Conservation (phyloP, 2,113 vertebrate genomes). For the Odontophorus gujanensis region DNA sequence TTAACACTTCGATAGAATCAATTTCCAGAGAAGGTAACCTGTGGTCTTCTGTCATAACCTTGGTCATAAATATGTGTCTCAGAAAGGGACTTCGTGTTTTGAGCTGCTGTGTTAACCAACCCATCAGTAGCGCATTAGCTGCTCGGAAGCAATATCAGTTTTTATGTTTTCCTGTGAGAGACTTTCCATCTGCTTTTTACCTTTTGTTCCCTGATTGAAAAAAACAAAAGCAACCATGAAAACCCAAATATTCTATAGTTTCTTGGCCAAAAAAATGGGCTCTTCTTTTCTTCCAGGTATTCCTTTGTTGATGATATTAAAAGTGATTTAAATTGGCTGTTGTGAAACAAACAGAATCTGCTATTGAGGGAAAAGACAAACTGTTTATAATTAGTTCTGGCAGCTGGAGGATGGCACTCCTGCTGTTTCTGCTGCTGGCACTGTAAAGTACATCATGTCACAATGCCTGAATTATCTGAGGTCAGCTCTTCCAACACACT, state of each 20-base stretch:
- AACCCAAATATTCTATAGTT: slow-evolving; percentile 12
- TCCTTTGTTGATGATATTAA: slow-evolving; percentile 49
- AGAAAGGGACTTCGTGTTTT: neutral
- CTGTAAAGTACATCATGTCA: slow-evolving; percentile 61
- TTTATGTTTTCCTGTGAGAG: slow-evolving; percentile 22
- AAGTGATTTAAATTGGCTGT: slow-evolving; percentile 45
- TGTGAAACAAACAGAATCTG: slow-evolving; percentile 53
- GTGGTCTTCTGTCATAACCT: neutral
- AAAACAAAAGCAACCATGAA: slow-evolving; percentile 6
- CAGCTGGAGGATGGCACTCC: slow-evolving; percentile 69
- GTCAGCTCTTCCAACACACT: slow-evolving; percentile 54
- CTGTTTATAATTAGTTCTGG: slow-evolving; percentile 71
- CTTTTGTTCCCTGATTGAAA: neutral
- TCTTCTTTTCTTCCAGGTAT: slow-evolving; percentile 21
- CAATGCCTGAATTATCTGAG: slow-evolving; percentile 57
- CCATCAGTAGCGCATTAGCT: neutral
- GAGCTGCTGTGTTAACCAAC: neutral
- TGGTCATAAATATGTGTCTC: neutral
- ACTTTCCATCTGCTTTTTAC: slow-evolving; percentile 19
- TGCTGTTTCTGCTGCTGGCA: slow-evolving; percentile 71
- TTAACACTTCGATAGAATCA: neutral
- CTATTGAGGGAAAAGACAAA: slow-evolving; percentile 56
- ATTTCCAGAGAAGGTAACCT: neutral
- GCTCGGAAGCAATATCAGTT: neutral
- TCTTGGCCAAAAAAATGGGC: neutral